Evolutionary conservation across 2,888 invertebrate species (phyloP).

Genomic region (Zhengitettix transpicula): DNA sequence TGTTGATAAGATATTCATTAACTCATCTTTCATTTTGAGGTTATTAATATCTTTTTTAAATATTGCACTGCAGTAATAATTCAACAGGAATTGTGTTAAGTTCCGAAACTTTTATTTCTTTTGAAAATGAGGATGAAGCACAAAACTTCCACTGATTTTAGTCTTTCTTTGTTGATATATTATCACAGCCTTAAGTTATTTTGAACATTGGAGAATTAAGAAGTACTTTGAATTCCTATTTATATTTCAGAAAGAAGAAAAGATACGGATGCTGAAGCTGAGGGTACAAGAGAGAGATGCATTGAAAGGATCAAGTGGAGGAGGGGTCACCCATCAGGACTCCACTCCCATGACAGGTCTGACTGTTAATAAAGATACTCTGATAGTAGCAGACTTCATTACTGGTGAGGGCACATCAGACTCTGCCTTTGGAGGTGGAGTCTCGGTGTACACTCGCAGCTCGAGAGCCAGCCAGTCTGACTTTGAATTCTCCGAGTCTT

Average conservation of each 20-base stretch:
- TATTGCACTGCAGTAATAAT: too few relatives aligned
- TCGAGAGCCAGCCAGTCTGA: conserved; percentile 73
- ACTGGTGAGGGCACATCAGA: conserved; percentile 64
- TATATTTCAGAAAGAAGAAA: conserved; percentile 65
- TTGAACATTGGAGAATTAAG: too few relatives aligned
- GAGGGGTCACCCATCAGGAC: conserved; percentile 10
- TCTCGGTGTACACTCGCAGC: conserved; percentile 61
- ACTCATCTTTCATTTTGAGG: too few relatives aligned
- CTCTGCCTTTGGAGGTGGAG: conserved; percentile 53
- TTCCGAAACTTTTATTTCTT: too few relatives aligned
- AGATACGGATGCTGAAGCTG: conserved; percentile 64
- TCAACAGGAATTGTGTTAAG: too few relatives aligned
- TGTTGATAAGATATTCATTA: too few relatives aligned
- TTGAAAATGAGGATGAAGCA: too few relatives aligned
- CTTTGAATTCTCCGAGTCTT: conserved; percentile 77
- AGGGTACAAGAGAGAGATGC: conserved; percentile 64
- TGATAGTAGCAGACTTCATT: conserved; percentile 56
- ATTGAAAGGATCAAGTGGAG: conserved; percentile 12
- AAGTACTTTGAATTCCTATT: too few relatives aligned
- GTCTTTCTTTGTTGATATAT: too few relatives aligned
- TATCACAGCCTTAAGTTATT: too few relatives aligned
- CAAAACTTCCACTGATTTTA: too few relatives aligned
- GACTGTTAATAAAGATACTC: conserved; percentile 56
- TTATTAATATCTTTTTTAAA: too few relatives aligned
- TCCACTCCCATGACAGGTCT: conserved; percentile 20